phyloP scores from a whole-genome alignment of 2,888 invertebrate genomes.

The Polyploca ridens region DNA sequence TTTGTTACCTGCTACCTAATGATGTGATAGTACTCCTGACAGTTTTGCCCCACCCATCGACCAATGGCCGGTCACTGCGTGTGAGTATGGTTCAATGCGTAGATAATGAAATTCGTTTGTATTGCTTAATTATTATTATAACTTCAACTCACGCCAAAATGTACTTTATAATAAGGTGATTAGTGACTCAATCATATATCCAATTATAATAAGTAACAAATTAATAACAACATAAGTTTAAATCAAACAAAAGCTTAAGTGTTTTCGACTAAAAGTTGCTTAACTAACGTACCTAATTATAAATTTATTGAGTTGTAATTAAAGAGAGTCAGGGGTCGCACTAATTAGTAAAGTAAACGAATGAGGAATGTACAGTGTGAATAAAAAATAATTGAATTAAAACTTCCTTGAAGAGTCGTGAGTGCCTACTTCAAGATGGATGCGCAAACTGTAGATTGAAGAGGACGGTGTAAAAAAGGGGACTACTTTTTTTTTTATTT shows the following conservation, averaged over 20 bases:
- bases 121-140: no score
- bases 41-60: no score
- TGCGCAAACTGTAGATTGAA: neutral
- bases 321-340: slow-evolving; percentile 21
- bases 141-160: no score
- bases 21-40: no score
- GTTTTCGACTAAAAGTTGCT: neutral
- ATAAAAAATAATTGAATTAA: slow-evolving; percentile 32
- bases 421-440: slow-evolving; percentile 1
- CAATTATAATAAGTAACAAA: neutral
- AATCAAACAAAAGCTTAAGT: neutral
- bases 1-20: no score
- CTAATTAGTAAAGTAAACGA: slow-evolving; percentile 32
- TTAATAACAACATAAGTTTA: neutral
- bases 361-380: slow-evolving; percentile 19
- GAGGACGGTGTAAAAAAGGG: neutral
- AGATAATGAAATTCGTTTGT: no score
- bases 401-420: slow-evolving; percentile 12
- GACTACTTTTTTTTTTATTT: no score
- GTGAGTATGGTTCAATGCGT: no score
- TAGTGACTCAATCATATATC: neutral
- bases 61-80: no score
- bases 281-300: slow-evolving; percentile 33
- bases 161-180: no score
- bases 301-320: slow-evolving; percentile 35